Conservation (phyloP, 2,797 vertebrate species). For the Chiloscyllium punctatum region DNA sequence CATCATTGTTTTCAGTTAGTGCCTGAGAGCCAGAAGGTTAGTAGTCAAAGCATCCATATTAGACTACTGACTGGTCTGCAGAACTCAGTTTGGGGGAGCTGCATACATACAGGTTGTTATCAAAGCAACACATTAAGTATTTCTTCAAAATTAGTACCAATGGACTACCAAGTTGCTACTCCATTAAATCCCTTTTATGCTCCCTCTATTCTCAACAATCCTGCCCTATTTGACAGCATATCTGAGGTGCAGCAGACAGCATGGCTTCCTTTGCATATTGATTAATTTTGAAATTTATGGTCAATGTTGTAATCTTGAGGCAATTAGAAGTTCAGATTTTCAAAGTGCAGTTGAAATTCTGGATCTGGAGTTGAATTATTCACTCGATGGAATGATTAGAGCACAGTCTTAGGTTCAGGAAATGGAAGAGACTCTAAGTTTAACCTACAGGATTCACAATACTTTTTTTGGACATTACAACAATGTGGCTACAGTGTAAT, state of each 20-base stretch:
- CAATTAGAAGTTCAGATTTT: not conserved
- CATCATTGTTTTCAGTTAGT: not conserved
- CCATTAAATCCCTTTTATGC: not conserved
- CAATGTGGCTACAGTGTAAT: not conserved
- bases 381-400: not conserved
- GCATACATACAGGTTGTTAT: not conserved
- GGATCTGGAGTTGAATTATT: not conserved
- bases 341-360: not conserved
- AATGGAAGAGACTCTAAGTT: not conserved
- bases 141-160: too few relatives aligned
- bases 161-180: not conserved
- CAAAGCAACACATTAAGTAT: not conserved
- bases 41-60: not conserved
- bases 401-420: not conserved
- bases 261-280: not conserved
- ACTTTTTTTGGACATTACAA: not conserved
- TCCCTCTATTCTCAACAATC: not conserved
- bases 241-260: not conserved
- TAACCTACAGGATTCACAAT: not conserved
- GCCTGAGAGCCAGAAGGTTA: not conserved
- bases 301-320: not conserved
- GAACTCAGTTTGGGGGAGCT: not conserved
- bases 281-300: not conserved
- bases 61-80: not conserved
- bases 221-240: not conserved